Conservation (phyloP, 2,797 vertebrate genomes). For the Megalops cyprinoides region DNA sequence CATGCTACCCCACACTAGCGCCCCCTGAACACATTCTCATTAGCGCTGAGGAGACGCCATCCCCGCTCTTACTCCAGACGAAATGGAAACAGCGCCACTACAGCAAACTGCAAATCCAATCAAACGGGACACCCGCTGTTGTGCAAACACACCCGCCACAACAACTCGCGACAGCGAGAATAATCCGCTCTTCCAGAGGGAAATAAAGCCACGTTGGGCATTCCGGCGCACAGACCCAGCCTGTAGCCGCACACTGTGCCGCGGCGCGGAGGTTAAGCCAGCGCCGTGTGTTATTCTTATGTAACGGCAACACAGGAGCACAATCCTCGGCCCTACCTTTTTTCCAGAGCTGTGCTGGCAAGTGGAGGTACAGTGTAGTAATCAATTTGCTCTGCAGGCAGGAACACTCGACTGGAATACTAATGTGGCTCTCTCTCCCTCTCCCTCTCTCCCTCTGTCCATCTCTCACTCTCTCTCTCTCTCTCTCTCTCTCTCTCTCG, state of each 20-base stretch:
- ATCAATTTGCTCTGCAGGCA: slow-evolving; percentile 91
- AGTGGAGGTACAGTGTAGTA: slow-evolving; percentile 85
- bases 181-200: not conserved
- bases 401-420: slow-evolving; percentile 83
- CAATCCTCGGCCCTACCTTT: slow-evolving; percentile 76
- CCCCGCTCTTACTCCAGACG: not conserved
- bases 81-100: not conserved
- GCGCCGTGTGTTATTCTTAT: slow-evolving; percentile 22
- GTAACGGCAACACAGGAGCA: slow-evolving; percentile 31
- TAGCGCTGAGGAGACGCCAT: not conserved
- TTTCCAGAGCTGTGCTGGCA: slow-evolving; percentile 78
- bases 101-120: not conserved
- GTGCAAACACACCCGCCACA: not conserved
- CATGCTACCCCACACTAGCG: no score
- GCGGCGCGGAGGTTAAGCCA: slow-evolving; percentile 9
- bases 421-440: slow-evolving; percentile 70
- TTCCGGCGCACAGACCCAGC: not conserved
- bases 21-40: not conserved
- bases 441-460: slow-evolving; percentile 30
- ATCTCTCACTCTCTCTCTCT: not conserved
- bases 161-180: not conserved
- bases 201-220: not conserved
- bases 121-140: not conserved
- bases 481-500: not conserved
- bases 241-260: not conserved